Evolutionary conservation across 2,888 invertebrate genomes (phyloP).

Genomic region (Diadegma fenestrale): DNA sequence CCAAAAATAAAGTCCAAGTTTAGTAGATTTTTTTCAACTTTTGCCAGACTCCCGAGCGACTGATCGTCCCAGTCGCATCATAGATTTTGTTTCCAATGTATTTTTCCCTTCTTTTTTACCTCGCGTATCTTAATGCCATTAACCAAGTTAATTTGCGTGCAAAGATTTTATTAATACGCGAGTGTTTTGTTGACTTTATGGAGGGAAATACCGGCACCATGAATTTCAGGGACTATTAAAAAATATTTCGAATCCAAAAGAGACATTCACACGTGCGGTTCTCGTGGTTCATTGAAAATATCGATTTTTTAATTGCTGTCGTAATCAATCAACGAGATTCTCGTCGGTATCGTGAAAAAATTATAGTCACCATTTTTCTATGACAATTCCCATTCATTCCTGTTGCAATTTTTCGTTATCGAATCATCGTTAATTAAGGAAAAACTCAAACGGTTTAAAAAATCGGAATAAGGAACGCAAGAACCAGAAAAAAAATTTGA

Average conservation of each 20-base stretch:
- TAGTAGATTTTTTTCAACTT: conserved; percentile 41
- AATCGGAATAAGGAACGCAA: background rate
- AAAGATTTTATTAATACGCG: conserved; percentile 15
- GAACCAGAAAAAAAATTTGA: conserved; percentile 3
- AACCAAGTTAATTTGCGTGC: conserved; percentile 34
- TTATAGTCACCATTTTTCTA: background rate
- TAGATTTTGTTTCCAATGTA: conserved; percentile 16
- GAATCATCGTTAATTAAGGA: background rate
- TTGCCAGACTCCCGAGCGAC: conserved; percentile 13
- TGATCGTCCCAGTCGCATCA: conserved; percentile 29
- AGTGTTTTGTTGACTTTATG: background rate
- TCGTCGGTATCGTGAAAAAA: background rate
- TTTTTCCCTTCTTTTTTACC: conserved; percentile 7
- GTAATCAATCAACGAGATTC: background rate
- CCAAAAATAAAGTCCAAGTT: conserved; percentile 31
- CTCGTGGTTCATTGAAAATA: background rate
- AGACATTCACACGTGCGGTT: background rate
- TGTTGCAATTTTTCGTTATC: no score
- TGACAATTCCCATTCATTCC: background rate
- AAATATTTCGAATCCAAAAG: conserved; percentile 1
- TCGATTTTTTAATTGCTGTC: background rate
- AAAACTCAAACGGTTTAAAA: no score
- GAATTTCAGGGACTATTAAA: background rate
- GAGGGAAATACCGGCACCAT: background rate
- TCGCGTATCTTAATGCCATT: conserved; percentile 59